Evolutionary conservation across 1,140 invertebrate species (phyloP).

Genomic region (Callitettix versicolor): DNA sequence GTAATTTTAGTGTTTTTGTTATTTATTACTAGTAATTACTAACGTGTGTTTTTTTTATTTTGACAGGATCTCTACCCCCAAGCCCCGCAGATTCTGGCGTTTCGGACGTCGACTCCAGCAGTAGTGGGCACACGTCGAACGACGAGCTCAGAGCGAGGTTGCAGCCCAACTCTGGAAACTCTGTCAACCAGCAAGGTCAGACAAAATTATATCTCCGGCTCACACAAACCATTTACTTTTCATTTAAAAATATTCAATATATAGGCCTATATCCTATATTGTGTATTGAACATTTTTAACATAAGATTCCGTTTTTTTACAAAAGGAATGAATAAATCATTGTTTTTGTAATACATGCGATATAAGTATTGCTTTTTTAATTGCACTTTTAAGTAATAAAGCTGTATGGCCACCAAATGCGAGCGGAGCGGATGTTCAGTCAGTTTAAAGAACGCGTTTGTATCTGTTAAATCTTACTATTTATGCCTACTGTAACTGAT

Average conservation of each 20-base stretch:
- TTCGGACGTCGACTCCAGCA: slow-evolving; percentile 90
- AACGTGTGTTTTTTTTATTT: neutral
- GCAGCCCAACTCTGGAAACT: slow-evolving; percentile 34
- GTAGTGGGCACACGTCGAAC: slow-evolving; percentile 76
- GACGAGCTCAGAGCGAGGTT: slow-evolving; percentile 77
- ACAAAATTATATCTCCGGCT: neutral
- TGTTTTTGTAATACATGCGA: no score
- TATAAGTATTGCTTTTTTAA: no score
- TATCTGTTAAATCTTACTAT: no score
- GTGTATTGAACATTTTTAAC: neutral
- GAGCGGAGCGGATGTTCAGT: no score
- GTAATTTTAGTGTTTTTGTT: no score
- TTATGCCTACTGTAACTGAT: no score
- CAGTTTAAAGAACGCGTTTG: no score
- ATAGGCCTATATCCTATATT: neutral
- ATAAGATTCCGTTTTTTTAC: no score
- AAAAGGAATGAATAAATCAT: no score
- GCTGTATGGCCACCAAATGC: no score
- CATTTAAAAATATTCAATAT: neutral
- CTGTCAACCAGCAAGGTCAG: slow-evolving; percentile 28
- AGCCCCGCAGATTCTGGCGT: slow-evolving; percentile 95
- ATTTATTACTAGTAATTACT: no score
- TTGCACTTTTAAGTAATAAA: no score
- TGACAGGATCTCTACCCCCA: slow-evolving; percentile 77
- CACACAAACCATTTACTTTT: neutral